Evolutionary conservation across 2,888 invertebrate species (phyloP).

Genomic region (Furcula furcula): DNA sequence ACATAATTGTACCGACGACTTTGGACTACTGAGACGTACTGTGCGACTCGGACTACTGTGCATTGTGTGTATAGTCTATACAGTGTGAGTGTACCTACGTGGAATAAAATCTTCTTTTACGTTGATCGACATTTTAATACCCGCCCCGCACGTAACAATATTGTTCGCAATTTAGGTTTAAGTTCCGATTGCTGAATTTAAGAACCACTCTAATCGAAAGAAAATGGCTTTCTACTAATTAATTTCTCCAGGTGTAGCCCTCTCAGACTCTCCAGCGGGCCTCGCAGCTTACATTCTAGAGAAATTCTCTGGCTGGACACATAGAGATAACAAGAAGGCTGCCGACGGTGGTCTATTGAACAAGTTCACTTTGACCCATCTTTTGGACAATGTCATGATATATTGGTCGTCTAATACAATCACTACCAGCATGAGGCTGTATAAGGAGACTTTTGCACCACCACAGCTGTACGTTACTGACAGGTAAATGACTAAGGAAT

Average conservation of each 20-base stretch:
- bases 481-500: slow-evolving; percentile 54
- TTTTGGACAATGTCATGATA: slow-evolving; percentile 80
- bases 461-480: slow-evolving; percentile 43
- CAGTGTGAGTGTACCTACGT: no score
- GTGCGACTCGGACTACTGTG: no score
- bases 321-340: slow-evolving; percentile 66
- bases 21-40: no score
- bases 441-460: slow-evolving; percentile 80
- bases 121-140: no score
- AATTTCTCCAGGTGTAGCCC: slow-evolving; percentile 79
- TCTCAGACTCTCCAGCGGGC: slow-evolving; percentile 91
- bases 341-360: slow-evolving; percentile 85
- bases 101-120: no score
- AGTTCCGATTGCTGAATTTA: no score
- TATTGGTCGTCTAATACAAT: slow-evolving; percentile 77
- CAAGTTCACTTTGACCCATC: slow-evolving; percentile 58
- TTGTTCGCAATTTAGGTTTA: no score
- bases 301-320: slow-evolving; percentile 90
- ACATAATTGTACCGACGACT: no score
- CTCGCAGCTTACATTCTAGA: slow-evolving; percentile 95
- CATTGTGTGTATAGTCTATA: no score
- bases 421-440: slow-evolving; percentile 77
- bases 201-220: no score
- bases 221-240: not conserved
- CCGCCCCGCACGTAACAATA: no score